Conservation (phyloP, 2,113 vertebrate genomes). For the Irena cyanogastra region DNA sequence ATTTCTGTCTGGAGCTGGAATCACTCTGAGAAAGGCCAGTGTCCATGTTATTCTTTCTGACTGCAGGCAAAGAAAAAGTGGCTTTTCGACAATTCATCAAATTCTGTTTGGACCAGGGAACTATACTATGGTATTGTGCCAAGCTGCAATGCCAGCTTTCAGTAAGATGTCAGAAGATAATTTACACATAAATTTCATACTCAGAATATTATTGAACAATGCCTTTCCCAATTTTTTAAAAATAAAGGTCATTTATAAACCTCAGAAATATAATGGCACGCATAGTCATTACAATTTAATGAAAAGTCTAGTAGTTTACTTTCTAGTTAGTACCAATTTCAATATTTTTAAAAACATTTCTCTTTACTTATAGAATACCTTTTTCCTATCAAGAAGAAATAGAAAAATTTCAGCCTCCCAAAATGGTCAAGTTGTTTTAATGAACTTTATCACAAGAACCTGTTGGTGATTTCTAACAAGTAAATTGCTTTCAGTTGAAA, state of each 20-base stretch:
- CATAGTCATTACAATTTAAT: neutral
- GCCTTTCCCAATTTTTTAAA: neutral
- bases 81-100: conserved; percentile 45
- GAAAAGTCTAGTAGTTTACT: neutral
- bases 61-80: conserved; percentile 52
- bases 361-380: neutral
- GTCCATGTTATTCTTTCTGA: conserved; percentile 43
- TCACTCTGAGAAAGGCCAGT: neutral
- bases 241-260: neutral
- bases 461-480: neutral
- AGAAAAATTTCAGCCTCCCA: neutral
- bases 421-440: neutral
- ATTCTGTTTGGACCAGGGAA: conserved; percentile 20
- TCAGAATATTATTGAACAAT: neutral
- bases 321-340: neutral
- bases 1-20: neutral
- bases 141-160: conserved; percentile 40
- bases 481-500: neutral
- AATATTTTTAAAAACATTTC: neutral
- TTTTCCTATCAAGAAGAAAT: neutral
- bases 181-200: conserved; percentile 23
- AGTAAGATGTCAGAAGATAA: conserved; percentile 51
- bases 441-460: neutral
- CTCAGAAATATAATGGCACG: neutral
- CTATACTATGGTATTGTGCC: neutral